Conservation (phyloP, 2,888 invertebrate genomes). For the Drosophila setosimentum region DNA sequence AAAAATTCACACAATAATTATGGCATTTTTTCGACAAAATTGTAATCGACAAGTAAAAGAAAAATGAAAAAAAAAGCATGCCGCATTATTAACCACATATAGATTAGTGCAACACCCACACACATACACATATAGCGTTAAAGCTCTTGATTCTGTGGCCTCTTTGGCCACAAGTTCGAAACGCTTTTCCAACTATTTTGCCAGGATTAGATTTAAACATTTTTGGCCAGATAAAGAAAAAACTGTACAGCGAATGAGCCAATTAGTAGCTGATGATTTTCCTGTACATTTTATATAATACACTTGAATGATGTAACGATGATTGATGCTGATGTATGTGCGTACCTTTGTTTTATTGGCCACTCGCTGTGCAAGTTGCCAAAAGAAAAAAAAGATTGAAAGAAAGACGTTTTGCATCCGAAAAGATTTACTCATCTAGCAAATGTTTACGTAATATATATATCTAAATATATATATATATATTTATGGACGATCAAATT, state of each 20-base stretch:
- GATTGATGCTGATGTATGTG: constrained; percentile 25
- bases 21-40: constrained; percentile 56
- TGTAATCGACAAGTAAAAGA: constrained; percentile 51
- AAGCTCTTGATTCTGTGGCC: constrained; percentile 51
- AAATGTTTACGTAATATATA: constrained; percentile 57
- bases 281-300: constrained; percentile 67
- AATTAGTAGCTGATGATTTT: constrained; percentile 40
- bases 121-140: constrained; percentile 28
- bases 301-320: constrained; percentile 32
- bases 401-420: constrained; percentile 17
- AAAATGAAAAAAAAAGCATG: constrained; percentile 29
- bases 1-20: constrained; percentile 39
- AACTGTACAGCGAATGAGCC: constrained; percentile 63
- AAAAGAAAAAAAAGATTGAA: not conserved
- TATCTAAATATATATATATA: constrained; percentile 17
- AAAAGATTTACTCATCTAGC: constrained; percentile 48
- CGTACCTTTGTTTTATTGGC: constrained; percentile 45
- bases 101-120: constrained; percentile 19
- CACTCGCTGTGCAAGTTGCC: constrained; percentile 51
- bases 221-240: constrained; percentile 1
- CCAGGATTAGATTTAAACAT: constrained; percentile 35
- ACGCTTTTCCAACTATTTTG: constrained; percentile 18
- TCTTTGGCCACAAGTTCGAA: constrained; percentile 31
- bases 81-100: constrained; percentile 43
- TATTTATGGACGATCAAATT: constrained; percentile 70